Evolutionary conservation across 1,140 invertebrate genomes (phyloP), one percentile per base, ranked within the genome.

Genomic region (Caerostris darwini): DNA sequence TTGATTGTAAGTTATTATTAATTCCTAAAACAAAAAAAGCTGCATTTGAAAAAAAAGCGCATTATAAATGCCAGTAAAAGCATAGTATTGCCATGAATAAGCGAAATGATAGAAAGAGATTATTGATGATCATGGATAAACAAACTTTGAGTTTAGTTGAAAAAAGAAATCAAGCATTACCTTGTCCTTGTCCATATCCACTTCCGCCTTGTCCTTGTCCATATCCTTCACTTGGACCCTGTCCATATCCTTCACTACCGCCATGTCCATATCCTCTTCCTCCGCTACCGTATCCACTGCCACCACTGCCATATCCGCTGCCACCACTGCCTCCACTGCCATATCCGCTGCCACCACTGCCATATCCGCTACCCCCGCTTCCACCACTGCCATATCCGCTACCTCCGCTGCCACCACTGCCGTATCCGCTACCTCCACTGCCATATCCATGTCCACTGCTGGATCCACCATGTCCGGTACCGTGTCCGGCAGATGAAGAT

Each of bases 401-500:
- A n/a, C 64, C 50, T 7, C 87, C 57, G n/a, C 82, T 58, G 10
- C 82, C 59, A 0, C 77, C 77, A 67, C 69, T 14, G 0, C 77
- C 90, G n/a, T 6, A 34, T 17, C 90, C 86, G 17, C 64, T 8
- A 12, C 85, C 86, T 3, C 86, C 14, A 17, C 92, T 67, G 10
- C 86, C 85, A 61, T 81, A n/a, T 10, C 92, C 86, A 14, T 61
- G 54, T 5, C 92, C 92, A 34, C 67, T 54, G 57, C 83, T 57
- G 53, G 59, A 59, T 56, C 67, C 67, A 12, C 92, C 93, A 64
- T 77, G 50, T 71, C 93, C 93, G 12, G 59, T 34, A 8, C 93
- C 93, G 7, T 90, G 88, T 10, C 93, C 93, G 7, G 34, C 19
- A 10, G 92, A 94, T 6, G 87, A 83, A 12, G 81, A 69, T 54